These are phyloP conservation scores for Drosophila mercatorum DNA, from an alignment of 2,888 invertebrate genomes.

Conservation along the genomic window DNA sequence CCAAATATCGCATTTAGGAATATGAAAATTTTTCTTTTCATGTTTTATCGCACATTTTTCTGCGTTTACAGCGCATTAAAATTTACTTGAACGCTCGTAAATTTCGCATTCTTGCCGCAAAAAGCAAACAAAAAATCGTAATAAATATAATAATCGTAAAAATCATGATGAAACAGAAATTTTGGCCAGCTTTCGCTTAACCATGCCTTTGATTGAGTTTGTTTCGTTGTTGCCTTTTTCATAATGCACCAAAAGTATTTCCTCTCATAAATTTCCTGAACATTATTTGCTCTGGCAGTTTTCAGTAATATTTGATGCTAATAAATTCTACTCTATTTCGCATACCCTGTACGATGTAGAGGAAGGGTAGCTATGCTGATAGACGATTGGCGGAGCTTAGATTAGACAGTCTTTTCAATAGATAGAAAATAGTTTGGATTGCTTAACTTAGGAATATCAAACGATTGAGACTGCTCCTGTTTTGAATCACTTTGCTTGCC, in stretches of 20 bases:
- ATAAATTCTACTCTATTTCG: slow-evolving; percentile 3
- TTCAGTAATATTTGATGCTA: slow-evolving; percentile 7
- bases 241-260: slow-evolving; percentile 35
- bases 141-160: slow-evolving; percentile 68
- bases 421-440: no score
- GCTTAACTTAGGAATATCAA: no score
- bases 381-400: neutral
- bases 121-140: slow-evolving; percentile 19
- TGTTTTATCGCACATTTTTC: slow-evolving; percentile 71
- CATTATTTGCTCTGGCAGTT: slow-evolving; percentile 12
- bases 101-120: slow-evolving; percentile 53
- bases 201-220: slow-evolving; percentile 32
- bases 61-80: slow-evolving; percentile 68
- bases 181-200: slow-evolving; percentile 22
- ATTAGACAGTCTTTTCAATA: no score
- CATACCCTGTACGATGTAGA: neutral
- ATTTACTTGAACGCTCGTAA: slow-evolving; percentile 70
- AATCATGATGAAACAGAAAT: slow-evolving; percentile 59
- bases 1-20: slow-evolving; percentile 32
- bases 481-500: no score
- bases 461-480: no score
- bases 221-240: neutral
- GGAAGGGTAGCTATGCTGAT: neutral
- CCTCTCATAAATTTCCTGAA: slow-evolving; percentile 21
- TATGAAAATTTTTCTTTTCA: slow-evolving; percentile 65